Evolutionary conservation across 2,797 vertebrate species (phyloP), one percentile per base, ranked within the genome.

Genomic region (Mus caroli): DNA sequence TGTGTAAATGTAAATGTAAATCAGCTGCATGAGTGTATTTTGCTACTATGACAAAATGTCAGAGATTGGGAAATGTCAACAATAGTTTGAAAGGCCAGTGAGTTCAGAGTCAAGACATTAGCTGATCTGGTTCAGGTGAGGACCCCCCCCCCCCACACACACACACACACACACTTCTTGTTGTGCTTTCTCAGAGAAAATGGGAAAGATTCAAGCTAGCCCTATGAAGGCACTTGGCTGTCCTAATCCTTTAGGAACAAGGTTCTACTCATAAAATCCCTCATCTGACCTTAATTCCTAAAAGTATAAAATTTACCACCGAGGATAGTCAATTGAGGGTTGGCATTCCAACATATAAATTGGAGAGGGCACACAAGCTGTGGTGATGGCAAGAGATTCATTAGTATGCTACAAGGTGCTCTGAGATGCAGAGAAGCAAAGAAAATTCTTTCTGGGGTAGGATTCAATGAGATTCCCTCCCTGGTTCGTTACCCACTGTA

Each of bases 1-100:
- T 40, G 22, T n/a, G 19, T 19, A 34, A 90, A 26, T 84, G 15
- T 71, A 56, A 37, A 90, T 62, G 92, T 79, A 92, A 96, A 82
- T 87, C 73, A 93, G 56, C 28, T 88, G 9, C 56, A 3, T 58
- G 71, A 26, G 19, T 77, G 26, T 54, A 56, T 28, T 56, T 82
- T 19, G 60, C 26, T 64, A 46, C 73, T 50, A 7, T 78, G 62
- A 78, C 34, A 64, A 69, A 79, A 85, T 91, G 31, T 11, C 24
- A 75, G 40, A 52, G 34, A 62, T 22, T 88, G 50, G 28, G 56
- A 69, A 54, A 37, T 22, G 31, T 77, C 58, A 71, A 46, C 31
- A 88, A 34, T 13, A 77, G 31, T 86, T 92, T 34, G 79, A 40
- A 26, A 87, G 54, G 34, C 73, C 19, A 13, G 80, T 31, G 43